Conservation (phyloP, 2,113 vertebrate genomes). For the Danio rerio region DNA sequence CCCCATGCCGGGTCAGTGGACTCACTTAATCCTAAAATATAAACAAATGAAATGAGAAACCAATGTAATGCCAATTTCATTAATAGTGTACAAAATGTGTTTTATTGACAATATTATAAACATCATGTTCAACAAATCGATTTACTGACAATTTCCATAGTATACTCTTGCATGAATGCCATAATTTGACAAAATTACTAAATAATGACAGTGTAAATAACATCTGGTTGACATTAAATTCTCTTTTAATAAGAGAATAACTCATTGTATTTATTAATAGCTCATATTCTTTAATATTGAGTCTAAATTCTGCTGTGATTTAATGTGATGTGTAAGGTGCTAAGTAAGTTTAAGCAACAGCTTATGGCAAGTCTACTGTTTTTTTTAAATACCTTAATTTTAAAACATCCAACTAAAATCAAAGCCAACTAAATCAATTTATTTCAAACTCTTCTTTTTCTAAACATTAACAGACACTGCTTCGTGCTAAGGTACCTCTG, state of each 20-base stretch:
- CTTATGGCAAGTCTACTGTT: no score
- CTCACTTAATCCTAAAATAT: slow-evolving; percentile 45
- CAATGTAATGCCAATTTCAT: neutral
- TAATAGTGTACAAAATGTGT: no score
- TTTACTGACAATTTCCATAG: neutral
- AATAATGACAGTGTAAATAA: no score
- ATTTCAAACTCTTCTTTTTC: neutral
- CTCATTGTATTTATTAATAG: neutral
- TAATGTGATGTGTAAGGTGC: no score
- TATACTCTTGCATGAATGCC: neutral
- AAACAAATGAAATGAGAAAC: neutral
- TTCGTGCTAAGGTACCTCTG: neutral
- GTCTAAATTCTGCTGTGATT: neutral
- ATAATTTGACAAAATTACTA: no score
- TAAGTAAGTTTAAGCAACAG: no score
- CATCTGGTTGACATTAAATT: neutral
- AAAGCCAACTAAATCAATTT: no score
- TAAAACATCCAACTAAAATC: no score
- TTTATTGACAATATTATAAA: no score
- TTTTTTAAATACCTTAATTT: no score
- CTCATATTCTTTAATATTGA: neutral
- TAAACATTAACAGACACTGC: neutral
- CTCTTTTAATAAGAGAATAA: neutral
- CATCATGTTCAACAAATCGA: neutral
- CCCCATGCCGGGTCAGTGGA: slow-evolving; percentile 83